Evolutionary conservation across 2,113 vertebrate species (phyloP).

Genomic region (Xenus cinereus): DNA sequence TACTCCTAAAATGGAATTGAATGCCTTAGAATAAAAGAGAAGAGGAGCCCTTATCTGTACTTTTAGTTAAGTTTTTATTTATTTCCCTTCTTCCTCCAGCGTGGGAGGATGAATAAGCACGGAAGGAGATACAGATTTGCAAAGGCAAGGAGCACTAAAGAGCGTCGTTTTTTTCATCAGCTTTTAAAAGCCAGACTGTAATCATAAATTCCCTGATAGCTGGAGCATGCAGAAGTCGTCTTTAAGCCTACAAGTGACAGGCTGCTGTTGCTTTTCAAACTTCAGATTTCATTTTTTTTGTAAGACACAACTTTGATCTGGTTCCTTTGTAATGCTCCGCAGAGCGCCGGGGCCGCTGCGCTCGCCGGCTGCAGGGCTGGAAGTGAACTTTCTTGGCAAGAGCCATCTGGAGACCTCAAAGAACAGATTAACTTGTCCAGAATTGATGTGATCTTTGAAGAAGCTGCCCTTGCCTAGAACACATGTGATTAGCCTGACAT

Average conservation of each 20-base stretch:
- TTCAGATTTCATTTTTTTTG: conserved; percentile 52
- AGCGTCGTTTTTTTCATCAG: background rate
- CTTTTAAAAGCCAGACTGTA: conserved; percentile 59
- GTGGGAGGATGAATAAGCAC: conserved; percentile 37
- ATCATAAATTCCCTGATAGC: conserved; percentile 66
- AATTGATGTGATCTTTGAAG: conserved; percentile 66
- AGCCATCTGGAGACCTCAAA: conserved; percentile 67
- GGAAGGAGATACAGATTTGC: conserved; percentile 51
- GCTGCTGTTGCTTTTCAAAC: conserved; percentile 69
- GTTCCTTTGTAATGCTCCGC: conserved; percentile 60
- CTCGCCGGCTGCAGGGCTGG: conserved; percentile 35
- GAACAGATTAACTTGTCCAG: conserved; percentile 66
- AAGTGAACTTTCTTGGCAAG: conserved; percentile 62
- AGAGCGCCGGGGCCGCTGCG: background rate
- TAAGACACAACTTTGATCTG: conserved; percentile 62
- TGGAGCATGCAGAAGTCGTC: conserved; percentile 54
- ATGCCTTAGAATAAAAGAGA: conserved; percentile 20
- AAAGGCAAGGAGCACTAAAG: conserved; percentile 51
- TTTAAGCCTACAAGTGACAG: conserved; percentile 64
- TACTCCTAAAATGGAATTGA: conserved; percentile 44
- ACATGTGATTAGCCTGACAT: conserved; percentile 48
- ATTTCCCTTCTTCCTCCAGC: conserved; percentile 43
- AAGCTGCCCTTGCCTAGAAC: conserved; percentile 52
- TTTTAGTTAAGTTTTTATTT: conserved; percentile 56
- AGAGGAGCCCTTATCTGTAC: conserved; percentile 44